Evolutionary conservation across 2,113 vertebrate species (phyloP).

Genomic region (Lophura nycthemera): DNA sequence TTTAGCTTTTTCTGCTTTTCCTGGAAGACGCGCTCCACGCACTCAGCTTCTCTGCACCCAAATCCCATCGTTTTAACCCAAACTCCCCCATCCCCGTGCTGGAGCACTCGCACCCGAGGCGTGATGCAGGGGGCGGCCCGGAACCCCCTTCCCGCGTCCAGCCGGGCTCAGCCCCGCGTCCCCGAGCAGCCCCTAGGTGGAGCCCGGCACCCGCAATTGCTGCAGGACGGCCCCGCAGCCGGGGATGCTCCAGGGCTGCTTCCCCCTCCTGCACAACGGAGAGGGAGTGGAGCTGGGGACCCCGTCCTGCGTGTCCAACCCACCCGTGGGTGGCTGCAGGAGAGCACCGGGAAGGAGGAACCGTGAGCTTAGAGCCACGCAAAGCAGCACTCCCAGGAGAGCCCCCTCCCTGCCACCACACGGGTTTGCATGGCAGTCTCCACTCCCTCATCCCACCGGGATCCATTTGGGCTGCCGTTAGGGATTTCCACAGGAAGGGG

Average conservation of each 20-base stretch:
- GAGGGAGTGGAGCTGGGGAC: not conserved
- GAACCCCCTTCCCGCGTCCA: not conserved
- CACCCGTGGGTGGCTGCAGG: accelerated
- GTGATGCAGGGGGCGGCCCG: too few relatives aligned
- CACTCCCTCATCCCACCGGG: not conserved
- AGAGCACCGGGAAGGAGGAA: not conserved
- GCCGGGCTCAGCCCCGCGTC: not conserved
- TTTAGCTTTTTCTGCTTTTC: not conserved
- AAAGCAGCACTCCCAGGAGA: not conserved
- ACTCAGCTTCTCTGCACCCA: not conserved
- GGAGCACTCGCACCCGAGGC: not conserved
- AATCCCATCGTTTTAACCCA: not conserved
- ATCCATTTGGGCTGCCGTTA: accelerated
- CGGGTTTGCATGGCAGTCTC: not conserved
- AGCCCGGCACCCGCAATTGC: not conserved
- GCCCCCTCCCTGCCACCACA: accelerated
- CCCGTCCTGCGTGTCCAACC: not conserved
- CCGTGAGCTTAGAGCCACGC: accelerated
- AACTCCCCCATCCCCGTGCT: not conserved
- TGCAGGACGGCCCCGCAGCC: not conserved
- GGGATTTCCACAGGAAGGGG: not conserved
- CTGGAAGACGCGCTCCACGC: not conserved
- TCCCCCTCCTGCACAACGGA: not conserved
- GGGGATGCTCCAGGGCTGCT: not conserved
- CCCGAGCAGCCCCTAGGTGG: not conserved